These are phyloP conservation scores for Syrrhaptes paradoxus DNA, from an alignment of 2,113 vertebrate species.

Conservation along the genomic window DNA sequence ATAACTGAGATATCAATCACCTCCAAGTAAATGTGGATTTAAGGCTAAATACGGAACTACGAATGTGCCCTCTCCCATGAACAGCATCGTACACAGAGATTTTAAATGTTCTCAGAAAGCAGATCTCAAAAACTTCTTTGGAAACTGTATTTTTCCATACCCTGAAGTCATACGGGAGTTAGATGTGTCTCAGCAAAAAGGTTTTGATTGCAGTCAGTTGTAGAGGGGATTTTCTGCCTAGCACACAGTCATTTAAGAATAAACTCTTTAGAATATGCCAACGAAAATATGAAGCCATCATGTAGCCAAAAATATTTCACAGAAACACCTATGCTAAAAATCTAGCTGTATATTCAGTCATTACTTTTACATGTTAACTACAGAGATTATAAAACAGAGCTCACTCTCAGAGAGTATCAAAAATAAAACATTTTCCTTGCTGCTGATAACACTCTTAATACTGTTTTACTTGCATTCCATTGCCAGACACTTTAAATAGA, in stretches of 20 bases:
- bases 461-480: background rate
- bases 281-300: background rate
- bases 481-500: conserved; percentile 29
- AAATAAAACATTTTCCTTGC: background rate
- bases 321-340: conserved; percentile 11
- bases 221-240: background rate
- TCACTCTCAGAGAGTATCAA: background rate
- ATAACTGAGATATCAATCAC: background rate
- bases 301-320: conserved; percentile 12
- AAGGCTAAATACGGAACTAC: background rate
- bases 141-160: background rate
- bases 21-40: background rate
- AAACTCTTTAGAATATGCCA: background rate
- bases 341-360: background rate
- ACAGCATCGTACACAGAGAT: background rate
- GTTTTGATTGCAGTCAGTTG: background rate
- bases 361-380: background rate
- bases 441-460: conserved; percentile 1
- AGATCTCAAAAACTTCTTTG: conserved; percentile 18
- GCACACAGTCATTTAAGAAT: background rate
- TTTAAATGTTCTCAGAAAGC: background rate
- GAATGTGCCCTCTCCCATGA: accelerated
- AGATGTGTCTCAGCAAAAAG: background rate
- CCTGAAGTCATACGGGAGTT: background rate
- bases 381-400: conserved; percentile 2